Evolutionary conservation across 2,113 vertebrate genomes (phyloP).

Genomic region (Neoarius graeffei): DNA sequence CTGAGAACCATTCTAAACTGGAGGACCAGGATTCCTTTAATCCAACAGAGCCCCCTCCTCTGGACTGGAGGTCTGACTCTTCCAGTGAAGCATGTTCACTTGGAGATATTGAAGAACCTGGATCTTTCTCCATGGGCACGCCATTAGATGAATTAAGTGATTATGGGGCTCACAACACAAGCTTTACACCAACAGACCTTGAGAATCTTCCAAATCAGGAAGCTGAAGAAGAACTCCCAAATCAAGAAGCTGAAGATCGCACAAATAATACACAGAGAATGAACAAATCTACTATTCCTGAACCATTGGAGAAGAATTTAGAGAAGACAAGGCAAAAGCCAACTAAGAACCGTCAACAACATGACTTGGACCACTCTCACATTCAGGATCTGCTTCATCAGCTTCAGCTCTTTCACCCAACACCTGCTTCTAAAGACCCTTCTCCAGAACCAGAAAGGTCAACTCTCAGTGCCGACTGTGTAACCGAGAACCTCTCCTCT

Average conservation of each 20-base stretch:
- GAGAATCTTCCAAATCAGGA: slow-evolving; percentile 11
- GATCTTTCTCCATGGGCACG: slow-evolving; percentile 51
- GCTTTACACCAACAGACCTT: slow-evolving; percentile 23
- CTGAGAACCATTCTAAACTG: neutral
- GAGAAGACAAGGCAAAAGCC: slow-evolving; percentile 2
- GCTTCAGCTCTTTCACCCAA: slow-evolving; percentile 70
- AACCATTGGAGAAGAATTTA: slow-evolving; percentile 16
- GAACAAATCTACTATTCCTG: neutral
- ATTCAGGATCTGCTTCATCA: slow-evolving; percentile 76
- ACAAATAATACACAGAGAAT: neutral
- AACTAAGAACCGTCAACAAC: slow-evolving; percentile 17
- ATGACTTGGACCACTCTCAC: slow-evolving; percentile 70
- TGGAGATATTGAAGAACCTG: slow-evolving; percentile 61
- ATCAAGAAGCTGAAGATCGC: neutral
- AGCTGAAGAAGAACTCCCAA: neutral
- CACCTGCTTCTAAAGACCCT: neutral
- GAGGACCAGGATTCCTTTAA: slow-evolving; percentile 69
- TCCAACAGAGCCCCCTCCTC: slow-evolving; percentile 71
- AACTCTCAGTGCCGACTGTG: fast-evolving
- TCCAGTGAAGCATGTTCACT: slow-evolving; percentile 67
- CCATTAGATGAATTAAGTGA: slow-evolving; percentile 33
- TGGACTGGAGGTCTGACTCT: slow-evolving; percentile 78
- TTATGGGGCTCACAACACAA: slow-evolving; percentile 18
- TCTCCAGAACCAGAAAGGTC: neutral
- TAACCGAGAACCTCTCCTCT: neutral